Base-by-base conservation (phyloP, 2,113 vertebrate genomes). In the Catharus bicknelli region DNA sequence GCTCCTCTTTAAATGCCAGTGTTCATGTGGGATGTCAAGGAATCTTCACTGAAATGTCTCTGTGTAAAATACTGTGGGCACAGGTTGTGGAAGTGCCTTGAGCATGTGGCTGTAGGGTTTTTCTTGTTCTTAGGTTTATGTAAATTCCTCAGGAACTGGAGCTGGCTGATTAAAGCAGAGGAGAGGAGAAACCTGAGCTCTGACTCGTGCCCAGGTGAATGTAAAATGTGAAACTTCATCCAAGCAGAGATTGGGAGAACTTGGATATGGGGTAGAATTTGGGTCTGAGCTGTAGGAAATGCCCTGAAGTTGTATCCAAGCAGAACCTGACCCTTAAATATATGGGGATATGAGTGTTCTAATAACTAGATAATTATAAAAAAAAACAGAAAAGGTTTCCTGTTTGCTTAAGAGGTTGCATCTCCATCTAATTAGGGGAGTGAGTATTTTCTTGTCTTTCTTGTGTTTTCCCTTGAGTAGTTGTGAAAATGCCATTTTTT, bases 181-280 rank as follows among this genome's bases (percentile, higher is more conserved):
- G 57, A 47, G 38, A 88, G 51, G 57, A 43, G 38, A 47, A 66
- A 70, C n/a, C 64, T 47, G 68, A 43, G 63, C 64, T 88, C 36
- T 27, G 26, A 27, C 6, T 70, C 6, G 43, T 70, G 51, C 27
- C 55, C 1, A 0, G 26, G 18, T 27, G 30, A 53, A 85, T 83
- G 30, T 21, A 55, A 82, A 72, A 59, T 14, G 64, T 83, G 93
- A 55, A 86, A 90, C 73, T 82, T 63, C n/a, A 87, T 92, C 87
- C 53, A 7, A 26, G 77, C 57, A 89, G 77, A 57, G 93, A 83
- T 29, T 92, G 63, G 54, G 38, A 54, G 83, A 69, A 66, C 32
- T 43, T 53, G 32, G 29, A 53, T 3, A 11, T 1, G 0, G 47
- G 14, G 13, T 59, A 21, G 57, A 30, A 8, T 7, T 36, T 36